Evolutionary conservation across 2,888 invertebrate genomes (phyloP).

Genomic region (Campoletis raptor): DNA sequence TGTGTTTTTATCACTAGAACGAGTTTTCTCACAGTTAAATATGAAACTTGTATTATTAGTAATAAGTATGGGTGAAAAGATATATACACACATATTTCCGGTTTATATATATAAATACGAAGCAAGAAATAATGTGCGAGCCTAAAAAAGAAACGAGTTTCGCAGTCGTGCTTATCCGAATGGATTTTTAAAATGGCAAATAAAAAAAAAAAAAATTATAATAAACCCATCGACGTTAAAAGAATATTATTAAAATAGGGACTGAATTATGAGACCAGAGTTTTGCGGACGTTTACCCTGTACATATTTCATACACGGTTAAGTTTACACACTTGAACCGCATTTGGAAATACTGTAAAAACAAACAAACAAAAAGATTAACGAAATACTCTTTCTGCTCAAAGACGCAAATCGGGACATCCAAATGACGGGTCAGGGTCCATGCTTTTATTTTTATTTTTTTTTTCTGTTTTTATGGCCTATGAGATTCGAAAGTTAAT

Average conservation of each 20-base stretch:
- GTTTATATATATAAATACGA: conserved; percentile 1
- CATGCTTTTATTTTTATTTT: conserved; percentile 33
- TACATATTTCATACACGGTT: conserved; percentile 81
- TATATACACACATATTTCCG: not conserved
- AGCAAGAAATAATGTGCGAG: conserved; percentile 48
- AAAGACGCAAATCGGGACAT: conserved; percentile 75
- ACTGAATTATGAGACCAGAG: conserved; percentile 75
- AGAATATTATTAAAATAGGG: conserved; percentile 7
- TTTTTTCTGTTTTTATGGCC: conserved; percentile 38
- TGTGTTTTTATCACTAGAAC: conserved; percentile 32
- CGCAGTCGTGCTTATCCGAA: conserved; percentile 1
- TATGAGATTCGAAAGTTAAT: conserved; percentile 64
- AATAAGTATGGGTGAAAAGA: not conserved
- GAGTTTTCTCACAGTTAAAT: conserved; percentile 35
- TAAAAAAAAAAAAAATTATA: conserved; percentile 62
- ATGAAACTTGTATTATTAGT: conserved; percentile 7
- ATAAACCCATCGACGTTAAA: conserved; percentile 36
- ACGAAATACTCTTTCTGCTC: conserved; percentile 84
- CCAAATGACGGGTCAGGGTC: not conserved
- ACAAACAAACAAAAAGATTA: conserved; percentile 75
- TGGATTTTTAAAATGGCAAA: not conserved
- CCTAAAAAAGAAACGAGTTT: conserved; percentile 27
- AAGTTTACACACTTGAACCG: conserved; percentile 83
- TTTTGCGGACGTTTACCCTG: conserved; percentile 82
- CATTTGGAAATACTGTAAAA: conserved; percentile 84